Evolutionary conservation across 2,797 vertebrate species (phyloP).

Genomic region (Pangasius sanitwongsei): DNA sequence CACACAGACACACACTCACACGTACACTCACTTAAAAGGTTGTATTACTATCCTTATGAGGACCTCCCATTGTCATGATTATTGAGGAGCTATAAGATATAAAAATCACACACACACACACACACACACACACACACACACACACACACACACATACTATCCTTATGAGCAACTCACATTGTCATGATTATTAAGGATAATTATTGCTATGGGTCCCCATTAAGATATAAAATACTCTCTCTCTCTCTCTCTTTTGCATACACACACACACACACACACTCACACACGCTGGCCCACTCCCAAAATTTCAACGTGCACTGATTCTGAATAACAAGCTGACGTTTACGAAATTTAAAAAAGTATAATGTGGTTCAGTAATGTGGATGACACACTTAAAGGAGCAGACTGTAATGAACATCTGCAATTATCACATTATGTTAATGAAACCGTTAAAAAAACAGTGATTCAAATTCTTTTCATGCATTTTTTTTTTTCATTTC

Average conservation of each 20-base stretch:
- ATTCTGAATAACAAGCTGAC: background rate
- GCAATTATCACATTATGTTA: background rate
- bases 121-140: too few species aligned
- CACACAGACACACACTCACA: background rate
- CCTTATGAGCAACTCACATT: background rate
- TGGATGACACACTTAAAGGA: background rate
- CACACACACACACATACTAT: too few species aligned
- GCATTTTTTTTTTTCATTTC: background rate
- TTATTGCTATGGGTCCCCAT: background rate
- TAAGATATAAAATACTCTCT: background rate
- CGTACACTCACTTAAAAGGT: too few species aligned
- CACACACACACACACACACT: conserved; percentile 1
- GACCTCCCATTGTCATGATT: too few species aligned
- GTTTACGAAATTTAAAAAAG: background rate
- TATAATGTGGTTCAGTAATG: background rate
- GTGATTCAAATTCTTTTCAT: background rate
- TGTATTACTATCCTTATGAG: background rate
- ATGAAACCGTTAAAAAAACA: background rate
- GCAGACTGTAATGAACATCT: background rate
- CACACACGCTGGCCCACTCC: background rate
- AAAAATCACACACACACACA: too few species aligned
- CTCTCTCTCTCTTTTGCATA: background rate
- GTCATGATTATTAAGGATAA: background rate
- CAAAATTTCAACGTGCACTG: background rate
- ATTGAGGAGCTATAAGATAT: too few species aligned